Conservation (phyloP, 2,888 invertebrate genomes). For the Caenorhabditis panamensis region DNA sequence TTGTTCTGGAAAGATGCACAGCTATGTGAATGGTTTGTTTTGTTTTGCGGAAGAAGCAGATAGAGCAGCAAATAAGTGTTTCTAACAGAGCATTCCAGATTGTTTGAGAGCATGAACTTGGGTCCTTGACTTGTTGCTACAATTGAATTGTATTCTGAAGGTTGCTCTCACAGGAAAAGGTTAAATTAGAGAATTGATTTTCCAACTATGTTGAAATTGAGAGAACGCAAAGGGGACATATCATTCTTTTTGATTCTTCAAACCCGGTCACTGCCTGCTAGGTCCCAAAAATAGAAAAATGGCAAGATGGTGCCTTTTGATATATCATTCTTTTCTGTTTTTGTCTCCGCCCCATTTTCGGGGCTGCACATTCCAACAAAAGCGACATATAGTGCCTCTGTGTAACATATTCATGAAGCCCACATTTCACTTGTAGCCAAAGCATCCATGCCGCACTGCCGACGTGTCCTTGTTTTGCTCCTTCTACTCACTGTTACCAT, state of each 20-base stretch:
- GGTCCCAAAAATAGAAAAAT: constrained; percentile 44
- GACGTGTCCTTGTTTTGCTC: constrained; percentile 52
- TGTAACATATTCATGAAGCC: constrained; percentile 62
- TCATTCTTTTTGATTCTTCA: too few species aligned
- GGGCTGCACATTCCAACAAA: constrained; percentile 33
- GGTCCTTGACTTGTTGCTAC: neutral
- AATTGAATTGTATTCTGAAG: neutral
- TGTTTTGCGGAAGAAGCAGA: constrained; percentile 27
- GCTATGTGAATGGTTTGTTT: constrained; percentile 46
- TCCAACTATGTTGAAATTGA: too few species aligned
- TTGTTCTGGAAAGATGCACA: constrained; percentile 27
- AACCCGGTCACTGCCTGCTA: neutral
- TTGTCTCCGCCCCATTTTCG: constrained; percentile 49
- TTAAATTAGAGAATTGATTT: too few species aligned
- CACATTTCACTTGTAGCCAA: constrained; percentile 54
- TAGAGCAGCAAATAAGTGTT: constrained; percentile 4
- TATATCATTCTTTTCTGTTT: constrained; percentile 57
- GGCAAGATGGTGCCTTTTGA: constrained; percentile 33
- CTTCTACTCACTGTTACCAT: constrained; percentile 28
- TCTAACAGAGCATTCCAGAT: constrained; percentile 6
- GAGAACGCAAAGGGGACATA: too few species aligned
- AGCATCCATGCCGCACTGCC: constrained; percentile 55
- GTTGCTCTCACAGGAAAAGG: neutral
- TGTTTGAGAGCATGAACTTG: neutral
- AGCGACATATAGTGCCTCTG: constrained; percentile 55